phyloP scores from a whole-genome alignment of 1,140 invertebrate species.

The Amphibalanus amphitrite region DNA sequence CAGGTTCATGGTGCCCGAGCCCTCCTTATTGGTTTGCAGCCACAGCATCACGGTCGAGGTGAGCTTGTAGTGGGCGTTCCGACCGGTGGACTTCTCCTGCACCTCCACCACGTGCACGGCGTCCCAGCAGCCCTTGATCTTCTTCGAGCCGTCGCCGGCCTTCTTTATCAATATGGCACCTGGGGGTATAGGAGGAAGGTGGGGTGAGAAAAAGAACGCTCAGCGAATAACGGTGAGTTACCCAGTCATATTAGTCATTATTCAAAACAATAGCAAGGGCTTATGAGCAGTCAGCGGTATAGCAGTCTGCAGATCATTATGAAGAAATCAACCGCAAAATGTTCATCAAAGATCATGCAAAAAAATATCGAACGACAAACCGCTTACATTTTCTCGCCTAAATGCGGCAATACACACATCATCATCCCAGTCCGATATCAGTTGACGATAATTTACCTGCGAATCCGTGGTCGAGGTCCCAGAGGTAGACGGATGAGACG shows the following conservation, averaged over 20 bases:
- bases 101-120: conserved; percentile 99
- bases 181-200: conserved; percentile 19
- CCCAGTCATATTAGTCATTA: neutral
- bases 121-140: conserved; percentile 98
- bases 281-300: too few species aligned
- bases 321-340: too few species aligned
- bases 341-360: too few species aligned
- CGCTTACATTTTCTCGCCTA: too few species aligned
- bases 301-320: too few species aligned
- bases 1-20: conserved; percentile 94
- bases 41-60: conserved; percentile 99
- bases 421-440: too few species aligned
- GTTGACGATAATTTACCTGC: too few species aligned
- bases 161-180: conserved; percentile 99
- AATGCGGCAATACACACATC: too few species aligned
- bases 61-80: conserved; percentile 94
- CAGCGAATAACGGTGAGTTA: neutral
- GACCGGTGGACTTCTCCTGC: conserved; percentile 80
- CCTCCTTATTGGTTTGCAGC: conserved; percentile 93
- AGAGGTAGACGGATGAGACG: conserved; percentile 96
- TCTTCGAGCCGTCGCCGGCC: conserved; percentile 88
- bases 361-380: too few species aligned
- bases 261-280: neutral
- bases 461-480: conserved; percentile 98
- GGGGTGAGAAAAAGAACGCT: neutral